These are phyloP conservation scores for Tiphia femorata DNA, from an alignment of 2,888 invertebrate species.

Conservation along the genomic window DNA sequence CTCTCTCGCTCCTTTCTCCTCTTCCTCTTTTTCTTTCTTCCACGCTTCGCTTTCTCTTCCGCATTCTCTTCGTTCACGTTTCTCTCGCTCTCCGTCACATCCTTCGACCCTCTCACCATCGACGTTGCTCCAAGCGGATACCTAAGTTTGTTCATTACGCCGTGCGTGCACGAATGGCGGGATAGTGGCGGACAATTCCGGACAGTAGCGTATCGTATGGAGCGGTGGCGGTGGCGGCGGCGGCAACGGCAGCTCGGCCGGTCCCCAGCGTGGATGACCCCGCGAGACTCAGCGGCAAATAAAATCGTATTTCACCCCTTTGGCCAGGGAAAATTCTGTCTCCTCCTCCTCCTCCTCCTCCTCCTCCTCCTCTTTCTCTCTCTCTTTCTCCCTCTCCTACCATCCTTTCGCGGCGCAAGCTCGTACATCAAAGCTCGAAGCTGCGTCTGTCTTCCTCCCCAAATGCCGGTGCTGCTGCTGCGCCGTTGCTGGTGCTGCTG, in stretches of 20 bases:
- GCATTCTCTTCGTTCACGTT: background rate
- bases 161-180: constrained; percentile 35
- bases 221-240: no score
- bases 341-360: constrained; percentile 50
- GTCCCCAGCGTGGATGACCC: constrained; percentile 49
- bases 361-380: constrained; percentile 42
- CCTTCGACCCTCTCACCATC: constrained; percentile 20
- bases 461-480: constrained; percentile 47
- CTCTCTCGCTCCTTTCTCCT: background rate
- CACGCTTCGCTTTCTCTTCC: background rate
- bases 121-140: constrained; percentile 42
- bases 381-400: constrained; percentile 38
- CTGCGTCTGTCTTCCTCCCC: constrained; percentile 61
- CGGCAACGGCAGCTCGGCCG: no score
- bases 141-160: constrained; percentile 57
- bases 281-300: constrained; percentile 60
- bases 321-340: constrained; percentile 63
- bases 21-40: background rate
- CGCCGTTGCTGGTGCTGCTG: constrained; percentile 40
- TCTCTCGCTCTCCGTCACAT: background rate
- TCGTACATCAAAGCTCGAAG: constrained; percentile 67
- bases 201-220: no score
- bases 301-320: constrained; percentile 68
- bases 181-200: constrained; percentile 41
- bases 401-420: constrained; percentile 57